Base-by-base conservation (phyloP, 2,797 vertebrate species). In the Cottoperca gobio region DNA sequence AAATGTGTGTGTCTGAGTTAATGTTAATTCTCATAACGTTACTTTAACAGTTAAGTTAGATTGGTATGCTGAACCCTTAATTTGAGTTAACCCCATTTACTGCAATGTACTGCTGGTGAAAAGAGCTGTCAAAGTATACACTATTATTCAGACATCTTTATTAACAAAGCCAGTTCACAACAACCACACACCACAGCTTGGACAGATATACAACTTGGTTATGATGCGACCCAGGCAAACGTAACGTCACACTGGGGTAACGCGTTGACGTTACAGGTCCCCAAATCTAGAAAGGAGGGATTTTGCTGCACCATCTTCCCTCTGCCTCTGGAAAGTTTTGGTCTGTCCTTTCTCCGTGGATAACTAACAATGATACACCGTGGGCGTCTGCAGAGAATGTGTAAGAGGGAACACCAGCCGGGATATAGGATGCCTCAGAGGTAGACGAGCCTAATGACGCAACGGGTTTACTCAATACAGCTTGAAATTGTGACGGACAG, bases 361-460 rank as follows among this genome's bases (percentile, higher is more conserved):
- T 13, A 5, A 31, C 19, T 37, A 11, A 12, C 46, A 3, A 6
- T 19, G 42, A 66, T 54, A 61, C 65, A 43, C 50, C 26, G 78
- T 80, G 84, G 86, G 83, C 77, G 80, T 74, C 75, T 28, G 61
- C 43, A 33, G 61, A 23, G 33, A 35, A 23, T 65, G 26, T 60
- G 72, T 12, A n/a, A 50, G 54, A 49, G 81, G 82, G 42, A 85
- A 76, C 73, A 78, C 83, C 82, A 39, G 60, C 26, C 71, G 43
- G 75, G 67, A 59, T 37, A 58, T 31, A 73, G 58, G 84, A 86
- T 88, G 86, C 74, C 79, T 86, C 73, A 4, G 6, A 63, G 55
- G 74, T 12, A 79, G 82, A 83, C 86, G 17, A 86, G 84, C 78
- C 76, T 74, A 53, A 88, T 95, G 93, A 94, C 94, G 92, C 91